phyloP scores from a whole-genome alignment of 2,113 vertebrate species.

The Brevimyrus niger region DNA sequence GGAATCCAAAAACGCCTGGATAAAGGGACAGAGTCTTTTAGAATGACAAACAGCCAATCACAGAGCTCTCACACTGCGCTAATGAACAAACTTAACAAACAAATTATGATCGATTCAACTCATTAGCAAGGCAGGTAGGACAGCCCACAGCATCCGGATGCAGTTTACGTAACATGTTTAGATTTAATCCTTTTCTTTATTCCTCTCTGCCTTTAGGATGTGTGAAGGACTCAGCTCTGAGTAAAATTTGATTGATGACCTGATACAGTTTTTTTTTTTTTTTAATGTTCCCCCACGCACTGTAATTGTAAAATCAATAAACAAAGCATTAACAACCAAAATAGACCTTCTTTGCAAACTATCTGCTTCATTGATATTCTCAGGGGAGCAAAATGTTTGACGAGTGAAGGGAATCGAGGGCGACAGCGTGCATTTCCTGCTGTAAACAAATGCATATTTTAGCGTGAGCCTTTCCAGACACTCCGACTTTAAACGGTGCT shows the following conservation, averaged over 20 bases:
- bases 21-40: not conserved
- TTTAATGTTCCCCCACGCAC: not conserved
- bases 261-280: not conserved
- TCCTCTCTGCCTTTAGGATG: not conserved
- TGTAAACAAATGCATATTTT: not conserved
- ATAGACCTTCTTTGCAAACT: not conserved
- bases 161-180: not conserved
- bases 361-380: not conserved
- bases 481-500: not conserved
- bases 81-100: not conserved
- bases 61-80: not conserved
- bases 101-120: not conserved
- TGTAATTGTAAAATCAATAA: slow-evolving; percentile 4
- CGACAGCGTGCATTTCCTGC: not conserved
- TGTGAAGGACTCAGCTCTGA: not conserved
- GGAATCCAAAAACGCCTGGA: slow-evolving; percentile 12
- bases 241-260: not conserved
- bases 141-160: not conserved
- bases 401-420: not conserved
- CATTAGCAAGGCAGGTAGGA: not conserved
- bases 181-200: not conserved
- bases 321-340: not conserved
- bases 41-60: not conserved
- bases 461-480: not conserved
- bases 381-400: not conserved